These are phyloP conservation scores for Tholera decimalis DNA, from an alignment of 2,888 invertebrate genomes.

Conservation along the genomic window DNA sequence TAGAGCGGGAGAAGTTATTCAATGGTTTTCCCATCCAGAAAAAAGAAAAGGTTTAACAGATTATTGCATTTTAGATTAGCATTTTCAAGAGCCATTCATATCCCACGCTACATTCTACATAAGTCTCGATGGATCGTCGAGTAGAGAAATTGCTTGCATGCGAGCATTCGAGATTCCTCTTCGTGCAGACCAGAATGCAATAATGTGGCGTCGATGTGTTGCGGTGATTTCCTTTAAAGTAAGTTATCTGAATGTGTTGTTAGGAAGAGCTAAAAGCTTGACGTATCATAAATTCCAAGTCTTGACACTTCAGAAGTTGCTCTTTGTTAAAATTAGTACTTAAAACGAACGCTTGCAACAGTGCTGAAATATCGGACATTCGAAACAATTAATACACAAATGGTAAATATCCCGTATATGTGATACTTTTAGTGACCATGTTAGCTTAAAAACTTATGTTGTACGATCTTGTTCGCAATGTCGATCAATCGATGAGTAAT, in stretches of 20 bases:
- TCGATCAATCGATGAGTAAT: too few relatives aligned
- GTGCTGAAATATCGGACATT: too few relatives aligned
- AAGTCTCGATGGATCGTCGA: slow-evolving; percentile 40
- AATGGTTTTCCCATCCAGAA: neutral
- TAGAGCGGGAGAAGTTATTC: neutral
- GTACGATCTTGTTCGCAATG: too few relatives aligned
- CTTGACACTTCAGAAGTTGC: too few relatives aligned
- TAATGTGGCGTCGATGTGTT: slow-evolving; percentile 40
- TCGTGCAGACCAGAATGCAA: slow-evolving; percentile 59
- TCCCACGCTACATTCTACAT: slow-evolving; percentile 24
- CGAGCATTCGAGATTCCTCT: slow-evolving; percentile 53
- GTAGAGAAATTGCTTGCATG: slow-evolving; percentile 61
- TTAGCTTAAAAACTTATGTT: too few relatives aligned
- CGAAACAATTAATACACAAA: too few relatives aligned
- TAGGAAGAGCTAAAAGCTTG: too few relatives aligned
- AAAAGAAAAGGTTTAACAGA: neutral
- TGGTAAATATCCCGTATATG: too few relatives aligned
- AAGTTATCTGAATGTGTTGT: slow-evolving; percentile 30
- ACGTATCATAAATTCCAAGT: too few relatives aligned
- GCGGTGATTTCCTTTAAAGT: slow-evolving; percentile 48
- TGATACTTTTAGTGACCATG: too few relatives aligned
- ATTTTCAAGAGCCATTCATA: slow-evolving; percentile 27
- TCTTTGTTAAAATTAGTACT: too few relatives aligned
- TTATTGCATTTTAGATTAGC: slow-evolving; percentile 7
- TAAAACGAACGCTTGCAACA: too few relatives aligned